Percentiles rank a stretch among this genome's conserved stretches.
phyloP scores from a whole-genome alignment of 2,797 vertebrate genomes.

The Sternarchorhynchus goeldii region DNA sequence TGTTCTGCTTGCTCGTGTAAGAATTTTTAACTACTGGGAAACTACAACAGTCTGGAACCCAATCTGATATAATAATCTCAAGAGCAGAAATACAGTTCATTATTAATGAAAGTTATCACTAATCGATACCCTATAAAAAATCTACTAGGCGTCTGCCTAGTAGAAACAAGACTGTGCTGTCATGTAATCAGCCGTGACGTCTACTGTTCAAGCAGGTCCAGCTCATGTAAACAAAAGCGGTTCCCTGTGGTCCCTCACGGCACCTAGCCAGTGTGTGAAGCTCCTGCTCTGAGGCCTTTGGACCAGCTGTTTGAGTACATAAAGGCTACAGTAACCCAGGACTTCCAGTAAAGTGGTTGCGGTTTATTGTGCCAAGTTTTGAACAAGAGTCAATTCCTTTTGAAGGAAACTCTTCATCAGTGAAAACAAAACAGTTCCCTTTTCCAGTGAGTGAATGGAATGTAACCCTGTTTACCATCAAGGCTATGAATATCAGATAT shows the following conservation, averaged over 20 bases:
- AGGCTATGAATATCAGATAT: neutral
- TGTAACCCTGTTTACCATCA: neutral
- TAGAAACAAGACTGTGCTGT: neutral
- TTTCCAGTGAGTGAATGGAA: neutral
- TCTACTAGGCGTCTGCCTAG: too few species aligned
- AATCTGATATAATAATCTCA: neutral
- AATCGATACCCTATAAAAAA: neutral
- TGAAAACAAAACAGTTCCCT: slow-evolving; percentile 10
- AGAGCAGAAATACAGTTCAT: neutral
- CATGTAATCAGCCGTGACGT: neutral
- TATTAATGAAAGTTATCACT: slow-evolving; percentile 9
- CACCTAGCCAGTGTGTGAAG: slow-evolving; percentile 1
- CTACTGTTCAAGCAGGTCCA: slow-evolving; percentile 11
- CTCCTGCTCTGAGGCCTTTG: slow-evolving; percentile 40
- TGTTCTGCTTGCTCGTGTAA: neutral
- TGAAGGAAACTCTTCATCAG: neutral
- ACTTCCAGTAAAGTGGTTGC: slow-evolving; percentile 8
- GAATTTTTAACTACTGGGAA: neutral
- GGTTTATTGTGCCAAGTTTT: neutral
- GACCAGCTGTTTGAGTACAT: slow-evolving; percentile 16
- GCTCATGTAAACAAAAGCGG: slow-evolving; percentile 22
- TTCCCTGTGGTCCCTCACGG: slow-evolving; percentile 34
- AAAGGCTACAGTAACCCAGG: neutral
- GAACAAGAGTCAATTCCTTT: neutral
- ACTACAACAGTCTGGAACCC: neutral